Conservation (phyloP, 2,113 vertebrate species). For the Gymnorhina tibicen region DNA sequence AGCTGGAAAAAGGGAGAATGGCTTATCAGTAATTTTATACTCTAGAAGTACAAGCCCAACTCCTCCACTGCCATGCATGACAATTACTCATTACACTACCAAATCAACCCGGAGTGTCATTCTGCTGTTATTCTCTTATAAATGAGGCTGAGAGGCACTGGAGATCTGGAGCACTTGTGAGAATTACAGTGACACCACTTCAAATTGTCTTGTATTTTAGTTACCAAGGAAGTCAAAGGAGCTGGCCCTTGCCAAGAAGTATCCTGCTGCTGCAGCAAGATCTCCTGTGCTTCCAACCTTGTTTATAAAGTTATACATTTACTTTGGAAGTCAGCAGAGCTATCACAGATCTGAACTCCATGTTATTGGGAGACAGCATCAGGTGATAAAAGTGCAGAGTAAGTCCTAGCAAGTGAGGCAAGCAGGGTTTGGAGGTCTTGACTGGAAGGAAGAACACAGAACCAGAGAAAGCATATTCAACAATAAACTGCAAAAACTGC, state of each 20-base stretch:
- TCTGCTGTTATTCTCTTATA: not conserved
- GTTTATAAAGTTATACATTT: constrained; percentile 52
- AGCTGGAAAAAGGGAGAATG: not conserved
- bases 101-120: not conserved
- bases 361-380: constrained; percentile 11
- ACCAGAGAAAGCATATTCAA: not conserved
- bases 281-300: not conserved
- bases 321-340: constrained; percentile 24
- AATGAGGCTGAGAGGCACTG: not conserved
- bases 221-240: not conserved
- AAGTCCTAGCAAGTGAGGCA: not conserved
- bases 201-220: not conserved
- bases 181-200: not conserved
- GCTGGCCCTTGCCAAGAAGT: not conserved
- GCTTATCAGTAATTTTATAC: constrained; percentile 36
- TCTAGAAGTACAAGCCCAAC: not conserved
- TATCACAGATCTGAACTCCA: not conserved
- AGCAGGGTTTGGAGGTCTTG: not conserved
- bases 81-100: not conserved
- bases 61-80: not conserved
- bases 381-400: not conserved
- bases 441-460: not conserved
- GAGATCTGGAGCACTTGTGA: not conserved
- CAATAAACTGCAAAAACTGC: not conserved
- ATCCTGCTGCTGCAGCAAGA: constrained; percentile 32